Percentiles rank a stretch among this genome's conserved stretches.
These are phyloP conservation scores for Sander lucioperca DNA, from an alignment of 2,113 vertebrate genomes.

Conservation along the genomic window DNA sequence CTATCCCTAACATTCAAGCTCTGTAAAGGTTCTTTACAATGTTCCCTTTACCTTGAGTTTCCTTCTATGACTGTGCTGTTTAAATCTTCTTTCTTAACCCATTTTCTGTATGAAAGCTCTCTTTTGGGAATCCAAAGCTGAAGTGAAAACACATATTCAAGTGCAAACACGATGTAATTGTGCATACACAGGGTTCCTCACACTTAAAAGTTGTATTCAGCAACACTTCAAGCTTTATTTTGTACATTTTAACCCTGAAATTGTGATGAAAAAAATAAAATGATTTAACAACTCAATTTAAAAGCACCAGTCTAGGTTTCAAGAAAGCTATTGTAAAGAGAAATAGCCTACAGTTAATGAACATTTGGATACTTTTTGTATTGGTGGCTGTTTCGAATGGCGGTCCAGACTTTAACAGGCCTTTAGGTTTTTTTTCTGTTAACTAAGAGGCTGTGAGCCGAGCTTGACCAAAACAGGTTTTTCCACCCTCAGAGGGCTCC, in stretches of 20 bases:
- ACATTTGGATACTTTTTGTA: not conserved
- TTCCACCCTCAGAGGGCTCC: not conserved
- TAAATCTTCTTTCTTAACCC: not conserved
- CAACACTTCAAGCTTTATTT: not conserved
- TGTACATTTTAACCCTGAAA: not conserved
- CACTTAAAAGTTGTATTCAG: not conserved
- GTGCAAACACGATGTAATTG: not conserved
- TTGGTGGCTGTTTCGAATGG: not conserved
- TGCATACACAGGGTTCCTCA: not conserved
- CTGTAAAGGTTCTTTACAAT: not conserved
- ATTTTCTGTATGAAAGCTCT: not conserved
- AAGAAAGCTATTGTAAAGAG: not conserved
- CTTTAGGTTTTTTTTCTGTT: not conserved
- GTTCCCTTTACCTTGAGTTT: not conserved
- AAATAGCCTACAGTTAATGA: not conserved
- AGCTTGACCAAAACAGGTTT: not conserved
- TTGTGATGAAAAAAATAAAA: not conserved
- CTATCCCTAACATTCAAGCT: not conserved
- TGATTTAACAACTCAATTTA: not conserved
- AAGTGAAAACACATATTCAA: not conserved
- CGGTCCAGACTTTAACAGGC: not conserved
- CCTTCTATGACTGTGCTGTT: not conserved
- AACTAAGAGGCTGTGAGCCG: not conserved
- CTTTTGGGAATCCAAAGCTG: not conserved
- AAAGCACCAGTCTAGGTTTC: not conserved